These are phyloP conservation scores for Amphimedon queenslandica DNA, from an alignment of 37 sponge, comb jelly and placozoan genomes.

Conservation along the genomic window DNA sequence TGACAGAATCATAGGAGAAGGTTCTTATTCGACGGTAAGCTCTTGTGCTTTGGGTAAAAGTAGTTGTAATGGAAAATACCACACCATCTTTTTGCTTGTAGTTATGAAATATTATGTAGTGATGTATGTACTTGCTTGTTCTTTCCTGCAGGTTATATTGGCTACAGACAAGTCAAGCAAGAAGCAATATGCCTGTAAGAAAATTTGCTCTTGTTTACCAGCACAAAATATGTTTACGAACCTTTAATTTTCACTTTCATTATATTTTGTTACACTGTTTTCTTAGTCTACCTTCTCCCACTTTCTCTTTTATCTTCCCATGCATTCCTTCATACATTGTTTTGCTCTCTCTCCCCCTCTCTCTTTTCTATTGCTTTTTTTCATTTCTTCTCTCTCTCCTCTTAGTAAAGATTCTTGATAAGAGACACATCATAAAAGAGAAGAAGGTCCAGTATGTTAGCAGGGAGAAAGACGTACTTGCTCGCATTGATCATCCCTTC, in stretches of 20 bases:
- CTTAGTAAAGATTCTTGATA: constrained; percentile 92
- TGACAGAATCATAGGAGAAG: constrained; percentile 88
- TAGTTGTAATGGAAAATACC: not conserved
- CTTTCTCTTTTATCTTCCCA: too few relatives aligned
- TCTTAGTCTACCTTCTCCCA: too few relatives aligned
- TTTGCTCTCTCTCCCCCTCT: constrained; percentile 11
- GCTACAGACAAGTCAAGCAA: constrained; percentile 72
- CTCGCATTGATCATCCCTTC: constrained; percentile 78
- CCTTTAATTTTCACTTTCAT: too few relatives aligned
- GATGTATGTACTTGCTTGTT: too few relatives aligned
- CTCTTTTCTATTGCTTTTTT: too few relatives aligned
- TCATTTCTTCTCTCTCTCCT: not conserved
- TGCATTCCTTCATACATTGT: too few relatives aligned
- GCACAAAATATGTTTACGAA: too few relatives aligned
- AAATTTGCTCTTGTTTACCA: too few relatives aligned
- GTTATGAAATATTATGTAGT: too few relatives aligned
- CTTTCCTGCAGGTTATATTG: constrained; percentile 38
- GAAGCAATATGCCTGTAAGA: constrained; percentile 76
- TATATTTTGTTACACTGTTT: too few relatives aligned
- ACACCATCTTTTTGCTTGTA: constrained; percentile 2
- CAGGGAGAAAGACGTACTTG: constrained; percentile 88
- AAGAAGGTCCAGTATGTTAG: constrained; percentile 93
- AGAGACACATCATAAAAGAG: constrained; percentile 87
- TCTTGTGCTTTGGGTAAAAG: too few relatives aligned
- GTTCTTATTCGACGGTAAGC: constrained; percentile 90